Percentiles rank a stretch among this genome's conserved stretches.
Evolutionary conservation across 2,113 vertebrate species (phyloP).

Genomic region (Xyrauchen texanus): DNA sequence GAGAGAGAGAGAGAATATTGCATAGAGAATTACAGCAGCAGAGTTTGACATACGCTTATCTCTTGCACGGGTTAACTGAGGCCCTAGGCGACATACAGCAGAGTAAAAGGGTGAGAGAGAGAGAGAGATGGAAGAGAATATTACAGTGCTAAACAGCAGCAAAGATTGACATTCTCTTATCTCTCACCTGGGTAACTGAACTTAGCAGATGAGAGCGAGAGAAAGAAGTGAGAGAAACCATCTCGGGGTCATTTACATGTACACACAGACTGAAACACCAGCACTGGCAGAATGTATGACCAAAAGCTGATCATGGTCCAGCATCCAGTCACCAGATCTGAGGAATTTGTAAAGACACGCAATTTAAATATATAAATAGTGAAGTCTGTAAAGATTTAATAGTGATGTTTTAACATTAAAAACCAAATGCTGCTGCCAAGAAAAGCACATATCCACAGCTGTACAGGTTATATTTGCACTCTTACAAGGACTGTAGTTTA

Average conservation of each 20-base stretch:
- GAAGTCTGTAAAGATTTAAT: slow-evolving; percentile 41
- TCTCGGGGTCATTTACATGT: slow-evolving; percentile 15
- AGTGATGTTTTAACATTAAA: slow-evolving; percentile 37
- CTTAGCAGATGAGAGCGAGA: slow-evolving; percentile 1
- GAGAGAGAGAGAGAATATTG: too few species aligned
- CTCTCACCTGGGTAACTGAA: slow-evolving; percentile 1
- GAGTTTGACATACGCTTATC: slow-evolving; percentile 50
- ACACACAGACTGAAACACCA: background rate
- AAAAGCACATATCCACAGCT: background rate
- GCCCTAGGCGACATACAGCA: slow-evolving; percentile 27
- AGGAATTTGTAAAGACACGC: background rate
- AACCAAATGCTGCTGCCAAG: slow-evolving; percentile 23
- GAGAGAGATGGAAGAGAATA: background rate
- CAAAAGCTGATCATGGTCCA: background rate
- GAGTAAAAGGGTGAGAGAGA: slow-evolving; percentile 2
- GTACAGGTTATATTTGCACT: slow-evolving; percentile 31
- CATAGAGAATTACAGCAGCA: slow-evolving; percentile 18
- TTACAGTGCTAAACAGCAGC: slow-evolving; percentile 1
- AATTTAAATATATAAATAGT: slow-evolving; percentile 13
- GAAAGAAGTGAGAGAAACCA: background rate
- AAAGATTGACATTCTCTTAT: slow-evolving; percentile 49
- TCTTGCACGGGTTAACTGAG: slow-evolving; percentile 10
- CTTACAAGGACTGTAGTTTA: slow-evolving; percentile 12
- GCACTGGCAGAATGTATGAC: too few species aligned
- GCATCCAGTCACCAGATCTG: slow-evolving; percentile 3